Evolutionary conservation across 2,113 vertebrate species (phyloP).

Genomic region (Dipodomys merriami): DNA sequence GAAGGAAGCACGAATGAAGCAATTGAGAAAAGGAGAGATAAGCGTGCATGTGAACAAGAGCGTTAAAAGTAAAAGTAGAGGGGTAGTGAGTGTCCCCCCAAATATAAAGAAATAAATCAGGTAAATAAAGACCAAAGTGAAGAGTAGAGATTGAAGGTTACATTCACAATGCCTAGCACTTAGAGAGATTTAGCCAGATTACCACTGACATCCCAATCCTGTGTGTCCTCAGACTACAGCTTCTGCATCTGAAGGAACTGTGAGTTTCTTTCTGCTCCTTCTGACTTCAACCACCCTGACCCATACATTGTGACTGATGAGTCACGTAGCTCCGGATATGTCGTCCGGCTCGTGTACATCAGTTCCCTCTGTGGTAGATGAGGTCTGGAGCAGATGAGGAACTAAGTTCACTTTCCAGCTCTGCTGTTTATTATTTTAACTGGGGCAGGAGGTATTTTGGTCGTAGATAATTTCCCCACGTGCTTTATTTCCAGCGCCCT

Average conservation of each 20-base stretch:
- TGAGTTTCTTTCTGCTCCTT: background rate
- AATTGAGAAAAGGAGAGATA: background rate
- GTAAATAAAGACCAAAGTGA: background rate
- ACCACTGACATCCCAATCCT: background rate
- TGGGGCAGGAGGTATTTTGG: background rate
- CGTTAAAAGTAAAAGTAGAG: background rate
- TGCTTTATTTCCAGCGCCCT: background rate
- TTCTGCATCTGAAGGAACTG: background rate
- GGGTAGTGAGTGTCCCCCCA: background rate
- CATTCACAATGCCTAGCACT: background rate
- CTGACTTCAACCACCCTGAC: background rate
- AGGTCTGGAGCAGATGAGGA: background rate
- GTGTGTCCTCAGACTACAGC: background rate
- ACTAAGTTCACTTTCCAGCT: background rate
- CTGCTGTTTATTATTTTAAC: conserved; percentile 23
- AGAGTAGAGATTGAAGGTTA: background rate
- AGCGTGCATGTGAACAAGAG: background rate
- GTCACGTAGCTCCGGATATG: background rate
- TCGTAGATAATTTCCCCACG: background rate
- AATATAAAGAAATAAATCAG: background rate
- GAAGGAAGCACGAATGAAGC: background rate
- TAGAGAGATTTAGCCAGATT: background rate
- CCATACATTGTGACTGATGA: background rate
- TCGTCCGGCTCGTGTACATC: background rate
- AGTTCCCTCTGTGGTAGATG: background rate